Conservation (phyloP, 1,140 invertebrate species). For the Heterodera carotae region DNA sequence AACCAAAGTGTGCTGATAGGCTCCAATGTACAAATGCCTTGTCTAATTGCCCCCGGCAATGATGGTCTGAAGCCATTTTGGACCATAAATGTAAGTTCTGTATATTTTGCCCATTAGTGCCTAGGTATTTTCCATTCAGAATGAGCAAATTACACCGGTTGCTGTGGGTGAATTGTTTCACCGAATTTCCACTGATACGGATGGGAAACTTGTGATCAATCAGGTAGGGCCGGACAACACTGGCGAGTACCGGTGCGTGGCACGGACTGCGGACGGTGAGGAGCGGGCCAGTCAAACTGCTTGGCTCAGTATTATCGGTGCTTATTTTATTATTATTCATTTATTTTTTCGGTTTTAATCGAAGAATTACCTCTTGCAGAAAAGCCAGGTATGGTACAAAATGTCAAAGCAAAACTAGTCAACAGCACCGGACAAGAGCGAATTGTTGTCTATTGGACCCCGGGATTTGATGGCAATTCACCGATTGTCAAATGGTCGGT, state of each 20-base stretch:
- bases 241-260: slow-evolving; percentile 57
- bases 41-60: slow-evolving; percentile 51
- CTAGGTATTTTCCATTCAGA: slow-evolving; percentile 45
- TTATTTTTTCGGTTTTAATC: not conserved
- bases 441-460: slow-evolving; percentile 79
- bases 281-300: slow-evolving; percentile 48
- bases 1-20: slow-evolving; percentile 63
- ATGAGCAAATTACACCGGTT: slow-evolving; percentile 41
- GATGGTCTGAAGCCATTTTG: slow-evolving; percentile 39
- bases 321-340: slow-evolving; percentile 17
- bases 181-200: slow-evolving; percentile 52
- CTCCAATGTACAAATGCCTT: slow-evolving; percentile 61
- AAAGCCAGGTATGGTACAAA: slow-evolving; percentile 85
- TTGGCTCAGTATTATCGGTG: slow-evolving; percentile 56
- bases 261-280: slow-evolving; percentile 37
- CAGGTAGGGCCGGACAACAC: slow-evolving; percentile 65
- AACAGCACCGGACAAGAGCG: slow-evolving; percentile 73
- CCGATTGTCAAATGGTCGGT: slow-evolving; percentile 89
- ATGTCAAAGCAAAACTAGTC: slow-evolving; percentile 76
- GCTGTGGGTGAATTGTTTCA: slow-evolving; percentile 54
- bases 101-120: slow-evolving; percentile 12
- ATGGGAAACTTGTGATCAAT: slow-evolving; percentile 57
- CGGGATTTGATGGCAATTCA: slow-evolving; percentile 94
- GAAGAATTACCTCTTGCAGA: slow-evolving; percentile 69
- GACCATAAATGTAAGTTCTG: slow-evolving; percentile 56